These are phyloP conservation scores for Marmota flaviventris DNA, from an alignment of 2,113 vertebrate species.

Conservation along the genomic window DNA sequence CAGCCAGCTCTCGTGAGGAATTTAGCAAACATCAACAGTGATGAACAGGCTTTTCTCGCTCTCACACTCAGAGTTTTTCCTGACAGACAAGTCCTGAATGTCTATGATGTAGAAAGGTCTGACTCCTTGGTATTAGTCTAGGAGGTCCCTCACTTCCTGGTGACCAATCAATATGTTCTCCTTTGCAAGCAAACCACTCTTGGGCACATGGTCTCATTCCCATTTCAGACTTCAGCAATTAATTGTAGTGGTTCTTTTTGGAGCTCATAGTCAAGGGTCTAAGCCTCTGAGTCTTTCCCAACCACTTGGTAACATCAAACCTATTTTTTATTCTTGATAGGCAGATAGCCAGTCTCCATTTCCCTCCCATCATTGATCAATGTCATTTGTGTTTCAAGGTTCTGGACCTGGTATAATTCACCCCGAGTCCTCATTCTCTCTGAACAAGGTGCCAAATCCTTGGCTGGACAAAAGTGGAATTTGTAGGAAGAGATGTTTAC, in stretches of 20 bases:
- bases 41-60: conserved; percentile 69
- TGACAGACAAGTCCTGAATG: conserved; percentile 65
- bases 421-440: conserved; percentile 1
- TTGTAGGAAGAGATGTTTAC: not conserved
- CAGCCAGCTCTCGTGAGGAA: not conserved
- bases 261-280: not conserved
- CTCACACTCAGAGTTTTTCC: conserved; percentile 28
- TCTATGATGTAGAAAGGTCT: not conserved
- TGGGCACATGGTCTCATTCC: not conserved
- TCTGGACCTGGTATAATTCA: not conserved
- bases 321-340: conserved; percentile 10
- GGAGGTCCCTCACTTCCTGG: not conserved
- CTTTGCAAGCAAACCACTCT: not conserved
- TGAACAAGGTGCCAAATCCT: not conserved
- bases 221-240: not conserved
- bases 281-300: conserved; percentile 6
- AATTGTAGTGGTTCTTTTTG: not conserved
- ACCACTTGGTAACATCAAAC: conserved; percentile 1
- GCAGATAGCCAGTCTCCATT: not conserved
- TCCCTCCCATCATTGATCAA: not conserved
- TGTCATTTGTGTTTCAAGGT: conserved; percentile 42
- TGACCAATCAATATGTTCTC: not conserved
- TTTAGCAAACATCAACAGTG: not conserved
- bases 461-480: not conserved
- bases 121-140: not conserved